Base-by-base conservation (phyloP, 2,797 vertebrate species). In the Crenichthys baileyi region DNA sequence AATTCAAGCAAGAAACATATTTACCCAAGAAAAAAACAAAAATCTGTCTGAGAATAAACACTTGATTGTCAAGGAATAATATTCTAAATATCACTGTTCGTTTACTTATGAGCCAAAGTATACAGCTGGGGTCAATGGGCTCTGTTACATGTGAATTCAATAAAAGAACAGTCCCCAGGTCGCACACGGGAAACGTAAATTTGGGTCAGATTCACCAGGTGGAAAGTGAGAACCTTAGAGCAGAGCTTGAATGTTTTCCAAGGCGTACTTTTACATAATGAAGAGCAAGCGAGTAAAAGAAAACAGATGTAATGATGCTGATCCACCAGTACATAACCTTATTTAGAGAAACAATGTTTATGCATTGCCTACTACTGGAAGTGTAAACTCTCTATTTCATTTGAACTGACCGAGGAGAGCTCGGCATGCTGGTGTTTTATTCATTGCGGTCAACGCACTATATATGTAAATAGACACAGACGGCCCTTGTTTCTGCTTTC, bases 161-260 rank as follows among this genome's bases (percentile, higher is more conserved):
- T 95, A 94, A 67, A 39, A 65, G 39, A 9, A 88, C 76, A 83
- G 82, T 86, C 85, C 88, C 80, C 41, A 75, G 85, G 91, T 86
- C 73, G 48, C 93, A 88, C 63, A 39, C 80, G 86, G 90, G 93
- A 93, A 92, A 93, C 88, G 83, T 79, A 91, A 95, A 96, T 95
- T 94, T 93, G 93, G 94, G 94, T 96, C 93, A 94, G 75, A 92
- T 94, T 94, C 89, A 91, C 91, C 91, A 94, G 94, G 95, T 96
- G 95, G 92, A 94, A 93, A 94, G 93, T 85, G 91, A 92, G 88
- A 91, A 91, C 92, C 93, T 94, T 93, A 95, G 87, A 91, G 88
- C 83, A 77, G 83, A 80, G 91, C 89, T 91, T 16, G 86, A 87
- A 87, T 93, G 91, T 94, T 95, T 94, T 94, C 85, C 0, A 11